Conservation (phyloP, 2,797 vertebrate species). For the Lagodon rhomboides region DNA sequence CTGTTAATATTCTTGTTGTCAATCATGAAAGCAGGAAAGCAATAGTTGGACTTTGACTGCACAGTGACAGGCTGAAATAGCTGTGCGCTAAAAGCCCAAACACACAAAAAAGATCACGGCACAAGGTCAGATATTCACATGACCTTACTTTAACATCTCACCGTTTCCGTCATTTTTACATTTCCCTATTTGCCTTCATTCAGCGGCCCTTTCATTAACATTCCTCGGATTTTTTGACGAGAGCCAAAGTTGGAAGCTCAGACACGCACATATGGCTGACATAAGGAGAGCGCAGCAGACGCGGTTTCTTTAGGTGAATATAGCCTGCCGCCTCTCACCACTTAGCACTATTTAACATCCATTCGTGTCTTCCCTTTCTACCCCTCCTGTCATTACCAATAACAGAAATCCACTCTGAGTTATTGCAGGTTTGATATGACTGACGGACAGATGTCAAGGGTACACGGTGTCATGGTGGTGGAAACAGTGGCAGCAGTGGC, state of each 20-base stretch:
- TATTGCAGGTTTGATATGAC: slow-evolving; percentile 21
- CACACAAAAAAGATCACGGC: background rate
- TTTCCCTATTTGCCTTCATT: slow-evolving; percentile 35
- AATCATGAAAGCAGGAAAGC: background rate
- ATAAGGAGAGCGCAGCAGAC: slow-evolving; percentile 32
- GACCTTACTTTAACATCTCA: slow-evolving; percentile 46
- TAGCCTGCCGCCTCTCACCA: slow-evolving; percentile 11
- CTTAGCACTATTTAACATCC: slow-evolving; percentile 40
- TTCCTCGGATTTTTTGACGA: slow-evolving; percentile 58
- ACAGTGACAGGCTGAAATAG: background rate
- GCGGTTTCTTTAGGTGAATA: slow-evolving; percentile 31
- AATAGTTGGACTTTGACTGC: background rate
- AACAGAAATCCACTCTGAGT: slow-evolving; percentile 18
- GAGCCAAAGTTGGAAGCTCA: slow-evolving; percentile 47
- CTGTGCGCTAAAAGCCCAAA: background rate
- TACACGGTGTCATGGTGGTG: background rate
- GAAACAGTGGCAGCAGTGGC: slow-evolving; percentile 44
- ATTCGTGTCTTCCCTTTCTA: background rate
- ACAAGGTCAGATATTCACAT: slow-evolving; percentile 31
- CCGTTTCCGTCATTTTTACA: slow-evolving; percentile 45
- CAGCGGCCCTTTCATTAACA: slow-evolving; percentile 68
- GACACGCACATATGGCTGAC: slow-evolving; percentile 48
- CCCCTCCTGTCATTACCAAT: background rate
- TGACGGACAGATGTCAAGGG: slow-evolving; percentile 22
- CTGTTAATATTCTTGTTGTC: slow-evolving; percentile 1